Evolutionary conservation across 2,113 vertebrate species (phyloP).

Genomic region (Pelobates fuscus): DNA sequence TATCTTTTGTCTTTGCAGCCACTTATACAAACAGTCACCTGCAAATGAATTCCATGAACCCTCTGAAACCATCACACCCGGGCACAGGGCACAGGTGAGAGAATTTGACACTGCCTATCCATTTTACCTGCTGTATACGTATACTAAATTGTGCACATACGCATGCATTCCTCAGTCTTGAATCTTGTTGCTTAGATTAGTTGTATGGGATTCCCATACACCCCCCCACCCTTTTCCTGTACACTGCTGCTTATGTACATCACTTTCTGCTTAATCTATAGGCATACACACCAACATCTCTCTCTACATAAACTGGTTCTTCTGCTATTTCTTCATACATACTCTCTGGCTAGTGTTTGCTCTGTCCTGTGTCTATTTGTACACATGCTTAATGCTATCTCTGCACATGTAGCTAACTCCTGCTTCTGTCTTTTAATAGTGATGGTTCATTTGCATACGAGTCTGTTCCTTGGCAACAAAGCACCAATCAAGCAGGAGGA

Average conservation of each 20-base stretch:
- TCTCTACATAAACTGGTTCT: not conserved
- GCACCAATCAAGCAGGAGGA: slow-evolving; percentile 82
- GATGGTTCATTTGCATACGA: slow-evolving; percentile 80
- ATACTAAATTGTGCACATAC: too few relatives aligned
- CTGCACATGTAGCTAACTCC: slow-evolving; percentile 11
- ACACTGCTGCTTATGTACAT: not conserved
- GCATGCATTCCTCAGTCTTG: too few relatives aligned
- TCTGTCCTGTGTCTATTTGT: not conserved
- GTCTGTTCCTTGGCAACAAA: slow-evolving; percentile 84
- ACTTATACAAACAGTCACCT: slow-evolving; percentile 13
- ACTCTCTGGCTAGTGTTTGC: not conserved
- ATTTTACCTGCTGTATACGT: too few relatives aligned
- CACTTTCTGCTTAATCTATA: not conserved
- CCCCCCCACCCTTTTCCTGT: not conserved
- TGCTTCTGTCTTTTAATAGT: slow-evolving; percentile 56
- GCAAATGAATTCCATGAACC: slow-evolving; percentile 91
- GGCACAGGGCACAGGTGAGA: slow-evolving; percentile 86
- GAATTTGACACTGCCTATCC: too few relatives aligned
- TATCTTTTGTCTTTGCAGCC: slow-evolving; percentile 11
- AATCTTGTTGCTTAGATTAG: too few relatives aligned
- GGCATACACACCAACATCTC: not conserved
- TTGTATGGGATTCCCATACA: too few relatives aligned
- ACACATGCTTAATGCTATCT: not conserved
- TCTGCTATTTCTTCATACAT: not conserved
- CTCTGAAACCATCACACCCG: slow-evolving; percentile 91